Evolutionary conservation across 1,140 invertebrate genomes (phyloP), one percentile per base, ranked within the genome.

Genomic region (Rhagoletis zephyria): DNA sequence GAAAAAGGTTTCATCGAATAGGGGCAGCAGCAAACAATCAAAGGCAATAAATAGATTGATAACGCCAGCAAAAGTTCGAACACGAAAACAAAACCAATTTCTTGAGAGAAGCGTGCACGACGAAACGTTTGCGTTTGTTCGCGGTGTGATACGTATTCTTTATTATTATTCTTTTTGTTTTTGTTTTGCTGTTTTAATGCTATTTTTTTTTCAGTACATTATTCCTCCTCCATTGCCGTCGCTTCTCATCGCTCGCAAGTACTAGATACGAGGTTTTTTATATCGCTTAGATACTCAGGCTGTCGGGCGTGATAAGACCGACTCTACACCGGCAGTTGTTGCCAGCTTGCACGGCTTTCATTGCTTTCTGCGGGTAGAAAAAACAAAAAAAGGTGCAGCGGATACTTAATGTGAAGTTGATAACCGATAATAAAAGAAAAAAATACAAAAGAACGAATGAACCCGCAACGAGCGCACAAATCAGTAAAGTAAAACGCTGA

Each of bases 381-480:
- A 3, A 30, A 48, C 16, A 81, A 81, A 56, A 59, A 81, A 59
- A 81, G 74, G 74, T 81, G 74, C 30, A 30, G 14, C 4, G 70
- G 74, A 81, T 81, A 81, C 56, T 81, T 81, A 81, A 81, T 81
- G 74, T 81, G n/a, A 30, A 81, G 48, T 81, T 81, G 74, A 81
- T 81, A 81, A 81, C 74, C 74, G 74, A 56, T 56, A 81, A 81
- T 56, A 56, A 81, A 56, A 56, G 48, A 81, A 59, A 81, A 81
- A 59, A 81, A 56, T 56, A 81, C 16, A 19, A 45, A 30, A 81
- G n/a, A 51, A 81, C 19, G 74, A 56, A 56, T 56, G 74, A 81
- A 56, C 40, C 67, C 10, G 48, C 74, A 81, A 81, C n/a, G 74
- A 81, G 74, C 51, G 5, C 48, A 81, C 48, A 81, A 56, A 81